phyloP scores from a whole-genome alignment of 2,888 invertebrate species.

The Oscheius sp. region DNA sequence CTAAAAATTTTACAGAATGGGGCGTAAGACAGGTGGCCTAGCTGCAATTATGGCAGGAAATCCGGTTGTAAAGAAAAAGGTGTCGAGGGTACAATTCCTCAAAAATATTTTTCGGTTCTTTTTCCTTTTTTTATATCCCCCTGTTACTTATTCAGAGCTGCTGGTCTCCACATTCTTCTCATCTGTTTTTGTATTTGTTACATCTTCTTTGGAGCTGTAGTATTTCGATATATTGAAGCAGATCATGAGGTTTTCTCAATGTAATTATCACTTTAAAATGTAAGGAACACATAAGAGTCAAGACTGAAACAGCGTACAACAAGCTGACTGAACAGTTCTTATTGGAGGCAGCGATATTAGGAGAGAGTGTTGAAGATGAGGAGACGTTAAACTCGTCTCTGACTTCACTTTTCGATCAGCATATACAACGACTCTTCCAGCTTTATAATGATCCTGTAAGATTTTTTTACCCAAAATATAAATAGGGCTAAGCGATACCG shows the following conservation, averaged over 20 bases:
- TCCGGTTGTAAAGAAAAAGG: slow-evolving; percentile 36
- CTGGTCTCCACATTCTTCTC: slow-evolving; percentile 54
- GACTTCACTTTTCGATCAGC: slow-evolving; percentile 5
- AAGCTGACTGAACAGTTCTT: slow-evolving; percentile 22
- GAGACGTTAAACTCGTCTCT: background rate
- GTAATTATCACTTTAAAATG: background rate
- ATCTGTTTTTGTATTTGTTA: slow-evolving; percentile 54
- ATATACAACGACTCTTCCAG: slow-evolving; percentile 14
- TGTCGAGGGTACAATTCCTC: background rate
- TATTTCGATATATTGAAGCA: slow-evolving; percentile 54
- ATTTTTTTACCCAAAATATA: too few relatives aligned
- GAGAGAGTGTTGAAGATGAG: slow-evolving; percentile 7
- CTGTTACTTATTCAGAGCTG: slow-evolving; percentile 57
- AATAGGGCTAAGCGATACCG: too few relatives aligned
- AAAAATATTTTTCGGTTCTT: slow-evolving; percentile 32
- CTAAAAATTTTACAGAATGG: slow-evolving; percentile 29
- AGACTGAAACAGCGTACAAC: slow-evolving; percentile 18
- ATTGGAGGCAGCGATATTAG: slow-evolving; percentile 14
- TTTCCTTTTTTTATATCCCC: slow-evolving; percentile 56
- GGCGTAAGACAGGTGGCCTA: slow-evolving; percentile 46
- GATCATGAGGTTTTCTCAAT: slow-evolving; percentile 44
- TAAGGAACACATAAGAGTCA: slow-evolving; percentile 10
- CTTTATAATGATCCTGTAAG: slow-evolving; percentile 9
- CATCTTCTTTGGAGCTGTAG: slow-evolving; percentile 52
- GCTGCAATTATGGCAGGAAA: slow-evolving; percentile 54